Percentiles rank a stretch among this genome's conserved stretches.
These are phyloP conservation scores for Orius insidiosus DNA, from an alignment of 1,140 invertebrate species.

Conservation along the genomic window DNA sequence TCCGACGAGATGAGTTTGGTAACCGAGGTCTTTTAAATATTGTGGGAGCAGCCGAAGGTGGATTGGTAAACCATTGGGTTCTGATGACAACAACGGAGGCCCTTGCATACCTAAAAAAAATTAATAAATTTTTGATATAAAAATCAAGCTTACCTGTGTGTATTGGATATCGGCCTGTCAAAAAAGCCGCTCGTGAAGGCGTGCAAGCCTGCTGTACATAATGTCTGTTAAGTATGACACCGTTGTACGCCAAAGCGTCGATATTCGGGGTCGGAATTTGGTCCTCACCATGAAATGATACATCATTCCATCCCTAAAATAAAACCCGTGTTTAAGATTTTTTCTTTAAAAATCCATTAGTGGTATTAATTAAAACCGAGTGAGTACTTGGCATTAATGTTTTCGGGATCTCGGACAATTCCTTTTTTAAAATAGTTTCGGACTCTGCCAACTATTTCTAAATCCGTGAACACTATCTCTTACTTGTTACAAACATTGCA, in stretches of 20 bases:
- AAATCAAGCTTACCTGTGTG: slow-evolving; percentile 35
- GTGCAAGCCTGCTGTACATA: slow-evolving; percentile 47
- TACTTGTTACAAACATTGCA: too few species aligned
- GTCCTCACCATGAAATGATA: slow-evolving; percentile 52
- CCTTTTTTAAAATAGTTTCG: too few species aligned
- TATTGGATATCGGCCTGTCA: slow-evolving; percentile 70
- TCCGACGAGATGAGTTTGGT: slow-evolving; percentile 45
- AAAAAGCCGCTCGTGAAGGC: slow-evolving; percentile 55
- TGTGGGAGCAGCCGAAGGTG: slow-evolving; percentile 32
- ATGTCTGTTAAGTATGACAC: slow-evolving; percentile 44
- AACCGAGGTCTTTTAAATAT: slow-evolving; percentile 39
- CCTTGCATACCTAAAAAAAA: slow-evolving; percentile 25
- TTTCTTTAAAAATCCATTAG: too few species aligned
- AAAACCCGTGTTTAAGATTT: too few species aligned
- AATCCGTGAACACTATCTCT: too few species aligned
- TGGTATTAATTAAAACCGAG: too few species aligned
- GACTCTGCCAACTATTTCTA: too few species aligned
- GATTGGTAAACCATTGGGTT: slow-evolving; percentile 33
- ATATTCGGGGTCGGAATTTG: slow-evolving; percentile 51
- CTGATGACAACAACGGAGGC: slow-evolving; percentile 29
- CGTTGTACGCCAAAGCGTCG: slow-evolving; percentile 42
- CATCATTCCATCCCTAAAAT: slow-evolving; percentile 55
- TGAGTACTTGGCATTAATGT: too few species aligned
- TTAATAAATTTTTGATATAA: background rate
- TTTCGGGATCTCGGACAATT: too few species aligned